These are phyloP conservation scores for Epinephelus lanceolatus DNA, from an alignment of 2,113 vertebrate species.

Conservation along the genomic window DNA sequence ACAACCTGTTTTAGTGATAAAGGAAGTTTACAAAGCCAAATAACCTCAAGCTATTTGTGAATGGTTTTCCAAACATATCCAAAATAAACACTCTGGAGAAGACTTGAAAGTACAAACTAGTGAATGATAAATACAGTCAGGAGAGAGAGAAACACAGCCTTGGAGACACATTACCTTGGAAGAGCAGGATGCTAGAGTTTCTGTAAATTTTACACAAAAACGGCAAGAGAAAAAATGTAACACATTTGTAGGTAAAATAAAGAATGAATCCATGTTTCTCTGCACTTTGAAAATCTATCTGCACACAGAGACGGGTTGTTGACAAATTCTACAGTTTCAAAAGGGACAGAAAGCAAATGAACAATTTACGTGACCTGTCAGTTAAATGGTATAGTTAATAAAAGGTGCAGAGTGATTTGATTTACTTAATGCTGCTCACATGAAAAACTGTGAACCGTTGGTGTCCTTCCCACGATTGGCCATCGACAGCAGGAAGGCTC, in stretches of 20 bases:
- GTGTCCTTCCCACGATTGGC: conserved; percentile 99
- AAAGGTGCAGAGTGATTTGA: conserved; percentile 7
- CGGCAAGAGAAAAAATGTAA: conserved; percentile 99
- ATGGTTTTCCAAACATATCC: conserved; percentile 42
- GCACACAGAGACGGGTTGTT: conserved; percentile 75
- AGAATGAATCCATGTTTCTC: conserved; percentile 84
- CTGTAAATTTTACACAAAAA: conserved; percentile 99
- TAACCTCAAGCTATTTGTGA: conserved; percentile 46
- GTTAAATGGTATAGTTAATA: conserved; percentile 17
- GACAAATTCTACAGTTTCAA: conserved; percentile 50
- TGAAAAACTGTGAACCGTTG: conserved; percentile 99
- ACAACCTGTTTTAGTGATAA: conserved; percentile 19
- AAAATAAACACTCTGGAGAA: conserved; percentile 53
- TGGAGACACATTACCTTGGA: conserved; percentile 99
- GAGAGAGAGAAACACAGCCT: conserved; percentile 89
- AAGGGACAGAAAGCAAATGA: conserved; percentile 43
- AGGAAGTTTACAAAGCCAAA: conserved; percentile 18
- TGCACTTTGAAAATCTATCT: conserved; percentile 81
- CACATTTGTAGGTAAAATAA: conserved; percentile 95
- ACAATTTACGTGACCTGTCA: conserved; percentile 1
- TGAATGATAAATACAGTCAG: conserved; percentile 73
- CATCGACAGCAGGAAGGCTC: conserved; percentile 99
- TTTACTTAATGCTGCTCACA: conserved; percentile 88
- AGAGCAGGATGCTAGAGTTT: conserved; percentile 99
- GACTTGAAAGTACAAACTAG: conserved; percentile 61